Percentiles rank a stretch among this genome's conserved stretches.
Conservation (phyloP, 2,113 vertebrate species). For the Gnathonemus echidnorhynchus region DNA sequence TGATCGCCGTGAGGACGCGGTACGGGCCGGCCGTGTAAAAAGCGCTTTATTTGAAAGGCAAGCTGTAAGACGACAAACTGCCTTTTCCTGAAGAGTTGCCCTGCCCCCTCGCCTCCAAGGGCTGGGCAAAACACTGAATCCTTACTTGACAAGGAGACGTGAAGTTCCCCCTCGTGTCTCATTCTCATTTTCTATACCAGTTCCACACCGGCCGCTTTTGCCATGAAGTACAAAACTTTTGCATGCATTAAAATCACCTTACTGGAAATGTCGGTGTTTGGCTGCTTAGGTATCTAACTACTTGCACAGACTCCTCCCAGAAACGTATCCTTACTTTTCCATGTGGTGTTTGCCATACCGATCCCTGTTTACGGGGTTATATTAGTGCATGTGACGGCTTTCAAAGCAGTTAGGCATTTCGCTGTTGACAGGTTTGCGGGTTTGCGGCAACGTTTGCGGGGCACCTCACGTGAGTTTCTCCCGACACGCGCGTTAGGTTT, state of each 20-base stretch:
- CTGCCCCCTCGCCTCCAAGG: neutral
- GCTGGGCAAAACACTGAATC: neutral
- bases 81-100: neutral
- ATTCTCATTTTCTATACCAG: neutral
- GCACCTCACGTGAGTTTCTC: neutral
- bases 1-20: neutral
- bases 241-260: neutral
- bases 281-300: neutral
- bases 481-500: neutral
- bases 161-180: neutral
- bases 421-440: neutral
- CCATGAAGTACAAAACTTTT: neutral
- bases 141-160: neutral
- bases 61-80: neutral
- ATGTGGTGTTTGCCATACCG: neutral
- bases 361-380: neutral
- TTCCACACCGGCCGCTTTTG: neutral
- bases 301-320: neutral
- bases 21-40: neutral
- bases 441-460: neutral
- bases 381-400: neutral
- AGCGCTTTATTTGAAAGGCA: neutral
- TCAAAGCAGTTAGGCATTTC: neutral
- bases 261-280: neutral
- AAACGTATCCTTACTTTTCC: neutral